These are phyloP conservation scores for Calidris pugnax DNA, from an alignment of 2,113 vertebrate genomes.

Conservation along the genomic window DNA sequence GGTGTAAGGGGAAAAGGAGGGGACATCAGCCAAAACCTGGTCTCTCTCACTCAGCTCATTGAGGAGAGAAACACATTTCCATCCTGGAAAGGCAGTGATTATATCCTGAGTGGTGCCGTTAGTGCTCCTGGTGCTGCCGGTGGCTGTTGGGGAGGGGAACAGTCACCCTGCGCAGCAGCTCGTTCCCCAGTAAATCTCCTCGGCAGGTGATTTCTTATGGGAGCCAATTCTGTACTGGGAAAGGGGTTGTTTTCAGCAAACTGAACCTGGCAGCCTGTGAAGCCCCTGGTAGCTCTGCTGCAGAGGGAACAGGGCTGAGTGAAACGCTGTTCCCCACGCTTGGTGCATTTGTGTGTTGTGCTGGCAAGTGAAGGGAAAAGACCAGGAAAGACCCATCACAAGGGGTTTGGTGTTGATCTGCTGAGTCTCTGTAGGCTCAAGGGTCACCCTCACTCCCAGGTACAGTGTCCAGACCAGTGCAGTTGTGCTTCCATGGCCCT, in stretches of 20 bases:
- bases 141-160: not conserved
- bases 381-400: too few species aligned
- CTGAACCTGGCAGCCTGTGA: not conserved
- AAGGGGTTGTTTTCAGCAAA: not conserved
- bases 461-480: rapidly evolving
- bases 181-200: not conserved
- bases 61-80: not conserved
- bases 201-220: not conserved
- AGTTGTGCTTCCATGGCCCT: not conserved
- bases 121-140: rapidly evolving
- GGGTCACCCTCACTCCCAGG: not conserved
- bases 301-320: not conserved
- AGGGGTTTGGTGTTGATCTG: not conserved
- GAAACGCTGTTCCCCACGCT: too few species aligned
- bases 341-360: rapidly evolving
- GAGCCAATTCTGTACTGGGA: not conserved
- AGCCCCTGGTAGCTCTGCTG: not conserved
- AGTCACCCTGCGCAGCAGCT: too few species aligned
- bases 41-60: not conserved
- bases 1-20: not conserved
- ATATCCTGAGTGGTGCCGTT: rapidly evolving
- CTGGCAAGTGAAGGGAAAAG: not conserved
- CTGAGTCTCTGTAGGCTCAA: not conserved
- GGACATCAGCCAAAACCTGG: not conserved
- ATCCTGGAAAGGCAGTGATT: not conserved